Evolutionary conservation across 2,888 invertebrate genomes (phyloP).

Genomic region (Rotaria sp.): DNA sequence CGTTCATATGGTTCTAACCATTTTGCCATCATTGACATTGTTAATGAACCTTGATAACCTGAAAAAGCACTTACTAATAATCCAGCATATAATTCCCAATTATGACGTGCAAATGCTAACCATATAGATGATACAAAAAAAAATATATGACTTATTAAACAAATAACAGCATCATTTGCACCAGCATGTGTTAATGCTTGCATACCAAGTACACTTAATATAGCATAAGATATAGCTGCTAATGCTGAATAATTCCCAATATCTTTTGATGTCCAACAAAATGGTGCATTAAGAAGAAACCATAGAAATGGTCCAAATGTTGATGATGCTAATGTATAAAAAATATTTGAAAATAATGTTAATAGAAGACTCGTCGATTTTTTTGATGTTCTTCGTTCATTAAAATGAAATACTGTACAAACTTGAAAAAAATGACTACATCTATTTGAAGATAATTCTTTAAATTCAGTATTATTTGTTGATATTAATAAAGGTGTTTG

Average conservation of each 20-base stretch:
- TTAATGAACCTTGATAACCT: slow-evolving; percentile 10
- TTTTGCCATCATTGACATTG: slow-evolving; percentile 16
- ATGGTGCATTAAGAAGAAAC: not conserved
- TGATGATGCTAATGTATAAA: not conserved
- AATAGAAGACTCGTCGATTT: not conserved
- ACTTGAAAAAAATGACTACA: slow-evolving; percentile 2
- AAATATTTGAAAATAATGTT: slow-evolving; percentile 4
- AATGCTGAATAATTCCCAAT: slow-evolving; percentile 2
- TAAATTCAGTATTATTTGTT: not conserved
- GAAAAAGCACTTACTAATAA: not conserved
- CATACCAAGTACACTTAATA: slow-evolving; percentile 11
- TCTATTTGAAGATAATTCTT: not conserved
- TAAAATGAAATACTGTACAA: not conserved
- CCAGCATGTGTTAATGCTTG: not conserved
- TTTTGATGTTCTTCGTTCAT: not conserved
- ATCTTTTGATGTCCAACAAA: slow-evolving; percentile 1
- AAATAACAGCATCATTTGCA: not conserved
- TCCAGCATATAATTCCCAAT: slow-evolving; percentile 20
- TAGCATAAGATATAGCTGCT: not conserved
- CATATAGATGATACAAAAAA: not conserved
- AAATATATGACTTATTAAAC: slow-evolving; percentile 4
- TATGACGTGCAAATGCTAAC: not conserved
- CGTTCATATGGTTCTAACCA: slow-evolving; percentile 14
- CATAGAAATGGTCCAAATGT: slow-evolving; percentile 13
- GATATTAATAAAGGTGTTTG: not conserved